Conservation (phyloP, 1,140 invertebrate species). For the Drosophila tsacasi region DNA sequence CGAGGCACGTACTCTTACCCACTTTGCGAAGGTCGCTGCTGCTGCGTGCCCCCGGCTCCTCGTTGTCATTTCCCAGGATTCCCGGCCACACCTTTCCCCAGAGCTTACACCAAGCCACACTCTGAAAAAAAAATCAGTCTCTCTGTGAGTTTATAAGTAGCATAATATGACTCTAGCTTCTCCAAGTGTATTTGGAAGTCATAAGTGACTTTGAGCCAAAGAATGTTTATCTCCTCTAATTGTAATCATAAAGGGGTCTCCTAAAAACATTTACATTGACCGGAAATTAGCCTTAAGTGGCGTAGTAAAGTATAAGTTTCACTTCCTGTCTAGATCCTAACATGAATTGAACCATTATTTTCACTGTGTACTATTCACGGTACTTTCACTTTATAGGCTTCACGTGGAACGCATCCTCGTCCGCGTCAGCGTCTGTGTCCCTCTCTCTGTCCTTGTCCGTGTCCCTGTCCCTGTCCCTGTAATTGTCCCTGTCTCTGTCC, state of each 20-base stretch:
- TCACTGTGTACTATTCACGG: slow-evolving; percentile 16
- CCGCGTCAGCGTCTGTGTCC: not conserved
- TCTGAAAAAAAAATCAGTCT: not conserved
- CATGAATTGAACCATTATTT: not conserved
- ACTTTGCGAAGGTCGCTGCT: slow-evolving; percentile 35
- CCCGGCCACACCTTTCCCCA: not conserved
- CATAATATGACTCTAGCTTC: not conserved
- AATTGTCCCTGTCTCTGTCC: not conserved
- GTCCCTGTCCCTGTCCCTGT: not conserved
- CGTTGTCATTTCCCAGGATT: slow-evolving; percentile 58
- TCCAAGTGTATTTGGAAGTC: too few relatives aligned
- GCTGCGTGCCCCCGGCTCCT: slow-evolving; percentile 20
- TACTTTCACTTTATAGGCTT: slow-evolving; percentile 75
- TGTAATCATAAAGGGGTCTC: not conserved
- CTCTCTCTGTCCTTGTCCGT: slow-evolving; percentile 1
- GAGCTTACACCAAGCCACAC: not conserved
- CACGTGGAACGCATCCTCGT: slow-evolving; percentile 59
- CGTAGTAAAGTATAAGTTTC: not conserved
- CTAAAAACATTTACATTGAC: not conserved
- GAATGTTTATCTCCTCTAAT: too few relatives aligned
- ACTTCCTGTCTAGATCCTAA: not conserved
- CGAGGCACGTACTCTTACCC: slow-evolving; percentile 60
- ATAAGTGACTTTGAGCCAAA: too few relatives aligned
- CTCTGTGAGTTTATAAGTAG: not conserved
- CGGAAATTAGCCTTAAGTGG: not conserved